Evolutionary conservation across 2,113 vertebrate species (phyloP), one percentile per base, ranked within the genome.

Genomic region (Conger conger): DNA sequence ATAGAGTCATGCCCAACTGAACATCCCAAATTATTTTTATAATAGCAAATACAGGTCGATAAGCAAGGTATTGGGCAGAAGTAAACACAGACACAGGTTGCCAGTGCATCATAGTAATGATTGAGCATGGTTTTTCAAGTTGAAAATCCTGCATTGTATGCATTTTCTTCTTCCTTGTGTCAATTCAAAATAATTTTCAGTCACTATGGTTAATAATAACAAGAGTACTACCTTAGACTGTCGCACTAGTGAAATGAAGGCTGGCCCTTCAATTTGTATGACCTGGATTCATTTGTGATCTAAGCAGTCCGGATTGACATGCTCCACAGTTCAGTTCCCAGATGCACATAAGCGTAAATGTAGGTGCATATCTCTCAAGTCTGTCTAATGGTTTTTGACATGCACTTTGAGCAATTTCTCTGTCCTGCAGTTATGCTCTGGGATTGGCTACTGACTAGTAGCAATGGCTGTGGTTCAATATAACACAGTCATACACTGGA

Each of bases 301-400:
- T 85, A 82, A 68, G 50, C 42, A 36, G 68, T 33, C 68, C n/a
- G 9, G 68, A 33, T 33, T 33, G 9, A 73, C 68, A 33, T 73
- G 68, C 27, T 73, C 60, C 20, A n/a, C 60, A 27, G 60, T n/a
- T 68, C 60, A n/a, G 60, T n/a, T 68, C 68, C 68, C 27, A 35
- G 20, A 83, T 35, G 54, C 76, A 54, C 37, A 77, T 45, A 30
- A 53, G 40, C 9, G 68, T 73, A 53, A 68, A 80, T 50, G 60
- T 38, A 83, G 63, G 68, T 78, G 53, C 60, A 37, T 80, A 54
- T 85, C 68, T 54, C 50, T 81, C 53, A n/a, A 73, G 5, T 35
- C 81, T 63, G 42, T 79, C 76, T 82, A 80, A 79, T 68, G n/a
- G n/a, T 53, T 36, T 40, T 38, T 88, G 87, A 88, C 81, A 85